Base-by-base conservation (phyloP, 1,140 invertebrate genomes). In the Paraescarpia echinospica region DNA sequence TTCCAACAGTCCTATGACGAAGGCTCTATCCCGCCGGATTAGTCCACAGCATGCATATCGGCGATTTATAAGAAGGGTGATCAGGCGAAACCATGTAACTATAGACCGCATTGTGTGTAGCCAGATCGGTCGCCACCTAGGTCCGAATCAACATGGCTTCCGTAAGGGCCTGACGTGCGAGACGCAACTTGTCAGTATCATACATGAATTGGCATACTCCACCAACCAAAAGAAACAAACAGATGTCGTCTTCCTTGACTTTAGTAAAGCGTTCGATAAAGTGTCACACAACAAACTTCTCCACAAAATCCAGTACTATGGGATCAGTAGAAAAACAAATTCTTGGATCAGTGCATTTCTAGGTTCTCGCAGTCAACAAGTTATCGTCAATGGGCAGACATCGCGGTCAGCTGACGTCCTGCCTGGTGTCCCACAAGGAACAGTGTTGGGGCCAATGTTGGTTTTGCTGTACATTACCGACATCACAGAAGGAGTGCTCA, bases 31-130 rank as follows among this genome's bases (percentile, higher is more conserved):
- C 4, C 59, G 12, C 12, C 12, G 4, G 2, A 90, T 31, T 90
- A 31, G n/a, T 90, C 89, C 5, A 90, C 8, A 31, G 89, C 89
- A 90, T 22, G 34, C 5, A 90, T 35, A 90, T 90, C 89, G 8
- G 89, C 34, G 93, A 93, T 34, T 93, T 41, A 59, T 48, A 94
- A 93, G 92, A 94, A 94, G 92, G 93, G 93, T 88, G 92, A 94
- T 31, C 93, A 93, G 93, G 91, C 93, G 35, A 35, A 93, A 9
- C 9, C 93, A 33, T 92, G 33, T 35, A 94, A 94, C 89, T 94
- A 94, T 35, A 93, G 93, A 33, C 94, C 93, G 93, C 91, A 22
- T 77, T 77, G 34, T 92, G 12, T 91, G 91, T 31, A 91, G 48
- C 33, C 34, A 34, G 35, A 35, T 91, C 35, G 48, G 34, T 35